Percentiles rank a stretch among this genome's conserved stretches.
These are phyloP conservation scores for Drosophila lowei DNA, from an alignment of 1,140 invertebrate genomes.

Conservation along the genomic window DNA sequence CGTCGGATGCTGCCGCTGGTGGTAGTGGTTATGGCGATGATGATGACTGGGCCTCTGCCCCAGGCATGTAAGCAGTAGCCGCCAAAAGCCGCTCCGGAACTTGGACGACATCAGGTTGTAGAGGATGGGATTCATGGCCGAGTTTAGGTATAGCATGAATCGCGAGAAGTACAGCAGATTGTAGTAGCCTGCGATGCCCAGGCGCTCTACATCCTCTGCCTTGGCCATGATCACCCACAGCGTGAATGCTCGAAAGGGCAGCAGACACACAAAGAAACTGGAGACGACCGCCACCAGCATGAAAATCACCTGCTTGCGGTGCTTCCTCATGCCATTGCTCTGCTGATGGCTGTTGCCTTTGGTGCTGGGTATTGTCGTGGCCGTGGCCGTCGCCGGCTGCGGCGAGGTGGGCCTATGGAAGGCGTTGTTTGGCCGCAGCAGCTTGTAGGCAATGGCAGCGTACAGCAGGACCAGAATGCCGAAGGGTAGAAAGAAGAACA, in stretches of 20 bases:
- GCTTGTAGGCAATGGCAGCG: constrained; percentile 91
- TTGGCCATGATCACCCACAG: constrained; percentile 92
- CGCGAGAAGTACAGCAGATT: constrained; percentile 93
- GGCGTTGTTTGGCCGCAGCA: constrained; percentile 84
- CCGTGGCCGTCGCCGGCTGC: constrained; percentile 12
- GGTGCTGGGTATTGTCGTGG: constrained; percentile 18
- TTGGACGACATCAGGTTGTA: constrained; percentile 96
- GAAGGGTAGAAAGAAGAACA: constrained; percentile 93
- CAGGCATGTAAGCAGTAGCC: constrained; percentile 71
- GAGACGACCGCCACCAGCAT: constrained; percentile 95
- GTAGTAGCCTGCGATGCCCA: constrained; percentile 93
- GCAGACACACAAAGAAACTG: constrained; percentile 94
- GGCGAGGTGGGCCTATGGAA: constrained; percentile 83
- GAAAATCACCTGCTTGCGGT: constrained; percentile 90
- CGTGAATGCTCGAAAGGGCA: constrained; percentile 93
- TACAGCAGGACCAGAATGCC: constrained; percentile 92
- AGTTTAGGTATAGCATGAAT: constrained; percentile 94
- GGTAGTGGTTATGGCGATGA: constrained; percentile 46
- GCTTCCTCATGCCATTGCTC: constrained; percentile 83
- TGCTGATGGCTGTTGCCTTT: constrained; percentile 75
- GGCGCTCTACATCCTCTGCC: constrained; percentile 85
- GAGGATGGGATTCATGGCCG: constrained; percentile 94
- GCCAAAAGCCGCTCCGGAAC: constrained; percentile 91
- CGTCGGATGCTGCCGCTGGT: constrained; percentile 18
- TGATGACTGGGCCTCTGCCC: constrained; percentile 55